phyloP scores from a whole-genome alignment of 2,888 invertebrate genomes.

The Heliconius hortense region DNA sequence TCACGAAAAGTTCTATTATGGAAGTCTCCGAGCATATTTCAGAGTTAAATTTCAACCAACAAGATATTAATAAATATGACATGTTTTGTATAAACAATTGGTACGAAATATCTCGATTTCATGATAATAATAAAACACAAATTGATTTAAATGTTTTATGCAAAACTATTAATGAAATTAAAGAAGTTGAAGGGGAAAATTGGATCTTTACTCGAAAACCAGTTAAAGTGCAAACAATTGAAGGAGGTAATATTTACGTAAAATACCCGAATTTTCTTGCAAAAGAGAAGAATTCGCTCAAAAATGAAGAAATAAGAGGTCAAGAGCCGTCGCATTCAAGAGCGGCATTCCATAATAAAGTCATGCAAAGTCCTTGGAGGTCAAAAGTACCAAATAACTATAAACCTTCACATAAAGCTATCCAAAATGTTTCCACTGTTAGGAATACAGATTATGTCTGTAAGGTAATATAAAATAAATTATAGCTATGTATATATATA shows the following conservation, averaged over 20 bases:
- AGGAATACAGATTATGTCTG: background rate
- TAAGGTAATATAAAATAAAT: background rate
- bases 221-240: background rate
- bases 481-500: no score
- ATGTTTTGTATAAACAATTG: background rate
- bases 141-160: background rate
- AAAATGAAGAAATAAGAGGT: background rate
- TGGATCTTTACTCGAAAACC: background rate
- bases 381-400: conserved; percentile 66
- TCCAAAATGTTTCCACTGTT: background rate
- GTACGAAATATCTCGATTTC: background rate
- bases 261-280: background rate
- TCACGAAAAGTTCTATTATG: conserved; percentile 50
- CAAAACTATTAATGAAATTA: background rate
- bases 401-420: conserved; percentile 63
- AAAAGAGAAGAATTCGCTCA: background rate
- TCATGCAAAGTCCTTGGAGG: conserved; percentile 82
- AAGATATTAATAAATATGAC: background rate
- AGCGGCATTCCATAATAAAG: conserved; percentile 73
- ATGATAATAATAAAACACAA: background rate
- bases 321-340: conserved; percentile 32
- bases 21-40: background rate
- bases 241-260: background rate
- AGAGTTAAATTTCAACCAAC: conserved; percentile 6
- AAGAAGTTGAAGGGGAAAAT: background rate